Evolutionary conservation across 2,888 invertebrate genomes (phyloP).

Genomic region (Ganaspis brasiliensis): DNA sequence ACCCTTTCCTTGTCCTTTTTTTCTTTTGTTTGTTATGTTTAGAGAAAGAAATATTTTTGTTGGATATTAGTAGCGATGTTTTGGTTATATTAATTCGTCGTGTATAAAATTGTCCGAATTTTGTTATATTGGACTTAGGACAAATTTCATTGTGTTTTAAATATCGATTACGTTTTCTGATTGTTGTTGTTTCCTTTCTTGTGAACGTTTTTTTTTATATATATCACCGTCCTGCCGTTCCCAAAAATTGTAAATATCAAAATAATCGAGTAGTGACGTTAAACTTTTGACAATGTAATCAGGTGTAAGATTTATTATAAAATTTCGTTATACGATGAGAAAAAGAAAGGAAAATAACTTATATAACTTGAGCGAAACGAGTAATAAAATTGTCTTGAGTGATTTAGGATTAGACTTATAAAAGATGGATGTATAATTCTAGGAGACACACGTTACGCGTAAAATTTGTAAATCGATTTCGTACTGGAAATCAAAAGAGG

Average conservation of each 20-base stretch:
- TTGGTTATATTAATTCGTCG: conserved; percentile 36
- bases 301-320: conserved; percentile 51
- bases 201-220: conserved; percentile 44
- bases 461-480: conserved; percentile 49
- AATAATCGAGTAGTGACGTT: conserved; percentile 49
- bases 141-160: conserved; percentile 3
- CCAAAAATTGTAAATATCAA: conserved; percentile 60
- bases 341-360: too few species aligned
- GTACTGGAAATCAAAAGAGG: conserved; percentile 8
- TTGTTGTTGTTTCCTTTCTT: neutral
- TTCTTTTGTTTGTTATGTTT: conserved; percentile 23
- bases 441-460: conserved; percentile 48
- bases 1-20: conserved; percentile 33
- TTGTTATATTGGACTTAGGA: conserved; percentile 3
- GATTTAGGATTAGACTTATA: conserved; percentile 62
- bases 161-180: conserved; percentile 21
- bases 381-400: conserved; percentile 62
- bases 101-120: conserved; percentile 37
- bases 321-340: conserved; percentile 57
- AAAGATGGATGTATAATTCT: conserved; percentile 71
- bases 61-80: conserved; percentile 29
- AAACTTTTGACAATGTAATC: conserved; percentile 46
- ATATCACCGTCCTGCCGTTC: conserved; percentile 63
- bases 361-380: conserved; percentile 50
- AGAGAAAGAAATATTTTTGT: conserved; percentile 40